Evolutionary conservation across 2,113 vertebrate genomes (phyloP).

Genomic region (Delphinapterus leucas): DNA sequence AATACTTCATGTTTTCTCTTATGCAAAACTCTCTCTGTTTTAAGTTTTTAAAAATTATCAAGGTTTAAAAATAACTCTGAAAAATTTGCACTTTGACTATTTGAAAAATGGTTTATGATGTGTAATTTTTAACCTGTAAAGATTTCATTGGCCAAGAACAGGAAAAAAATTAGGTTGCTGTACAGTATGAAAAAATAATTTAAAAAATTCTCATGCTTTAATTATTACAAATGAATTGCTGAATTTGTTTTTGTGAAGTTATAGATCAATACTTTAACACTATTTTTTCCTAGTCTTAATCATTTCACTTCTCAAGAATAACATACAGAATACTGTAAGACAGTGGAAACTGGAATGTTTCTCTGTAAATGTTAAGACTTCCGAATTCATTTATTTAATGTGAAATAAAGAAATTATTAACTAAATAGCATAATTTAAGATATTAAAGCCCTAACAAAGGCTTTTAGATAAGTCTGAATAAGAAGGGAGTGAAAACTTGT

Average conservation of each 20-base stretch:
- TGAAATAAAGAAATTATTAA: conserved; percentile 26
- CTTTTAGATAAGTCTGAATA: conserved; percentile 25
- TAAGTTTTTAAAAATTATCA: not conserved
- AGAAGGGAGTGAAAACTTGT: not conserved
- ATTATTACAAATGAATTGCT: conserved; percentile 36
- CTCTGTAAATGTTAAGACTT: conserved; percentile 12
- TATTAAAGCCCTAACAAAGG: not conserved
- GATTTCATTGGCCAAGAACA: conserved; percentile 34
- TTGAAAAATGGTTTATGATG: conserved; percentile 43
- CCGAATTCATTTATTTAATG: not conserved
- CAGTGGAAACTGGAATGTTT: not conserved
- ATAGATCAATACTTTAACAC: not conserved
- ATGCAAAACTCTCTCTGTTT: not conserved
- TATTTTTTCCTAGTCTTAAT: conserved; percentile 18
- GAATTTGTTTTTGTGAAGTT: conserved; percentile 42
- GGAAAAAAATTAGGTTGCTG: not conserved
- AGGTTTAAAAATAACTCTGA: not conserved
- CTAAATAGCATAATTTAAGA: not conserved
- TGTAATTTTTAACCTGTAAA: conserved; percentile 47
- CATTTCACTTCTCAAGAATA: conserved; percentile 1
- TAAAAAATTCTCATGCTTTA: conserved; percentile 17
- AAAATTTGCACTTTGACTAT: conserved; percentile 8
- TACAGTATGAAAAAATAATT: conserved; percentile 15
- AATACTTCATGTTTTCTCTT: conserved; percentile 15
- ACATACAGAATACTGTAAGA: not conserved